A percentile compares a stretch with the other conserved stretches of the same genome.
Conservation (phyloP, 2,888 invertebrate species). For the Clistopyga incitator region DNA sequence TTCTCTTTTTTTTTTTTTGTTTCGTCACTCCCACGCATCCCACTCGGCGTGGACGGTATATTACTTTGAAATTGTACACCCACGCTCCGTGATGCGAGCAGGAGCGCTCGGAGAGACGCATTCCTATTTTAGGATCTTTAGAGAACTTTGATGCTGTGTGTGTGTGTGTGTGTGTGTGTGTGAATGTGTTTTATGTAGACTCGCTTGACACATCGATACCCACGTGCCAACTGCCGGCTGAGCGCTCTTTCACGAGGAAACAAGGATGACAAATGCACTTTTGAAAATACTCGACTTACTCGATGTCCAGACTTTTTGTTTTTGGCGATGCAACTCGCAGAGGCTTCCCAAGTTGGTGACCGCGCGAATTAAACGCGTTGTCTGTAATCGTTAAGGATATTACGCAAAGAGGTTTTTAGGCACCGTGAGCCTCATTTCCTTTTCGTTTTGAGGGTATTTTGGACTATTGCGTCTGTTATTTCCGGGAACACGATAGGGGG, state of each 20-base stretch:
- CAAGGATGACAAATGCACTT: slow-evolving; percentile 9
- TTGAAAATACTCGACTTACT: slow-evolving; percentile 14
- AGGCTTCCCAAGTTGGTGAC: not conserved
- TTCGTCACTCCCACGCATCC: slow-evolving; percentile 11
- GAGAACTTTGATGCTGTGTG: slow-evolving; percentile 8
- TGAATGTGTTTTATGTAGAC: not conserved
- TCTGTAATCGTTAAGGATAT: no score
- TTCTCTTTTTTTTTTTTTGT: no score
- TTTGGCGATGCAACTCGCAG: not conserved
- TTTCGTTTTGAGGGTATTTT: no score
- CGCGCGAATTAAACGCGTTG: not conserved
- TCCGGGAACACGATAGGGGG: no score
- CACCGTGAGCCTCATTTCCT: no score
- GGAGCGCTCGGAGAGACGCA: slow-evolving; percentile 27
- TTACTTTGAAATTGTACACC: slow-evolving; percentile 25
- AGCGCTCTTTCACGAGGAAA: slow-evolving; percentile 10
- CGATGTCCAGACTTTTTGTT: not conserved
- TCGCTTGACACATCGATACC: slow-evolving; percentile 20
- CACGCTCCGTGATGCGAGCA: slow-evolving; percentile 28
- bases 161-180: slow-evolving; percentile 10
- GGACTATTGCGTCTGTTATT: no score
- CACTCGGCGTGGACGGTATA: not conserved
- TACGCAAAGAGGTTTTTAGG: no score
- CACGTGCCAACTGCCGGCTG: slow-evolving; percentile 27
- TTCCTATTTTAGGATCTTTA: slow-evolving; percentile 48